Conservation (phyloP, 2,797 vertebrate species). For the Chromis chromis region DNA sequence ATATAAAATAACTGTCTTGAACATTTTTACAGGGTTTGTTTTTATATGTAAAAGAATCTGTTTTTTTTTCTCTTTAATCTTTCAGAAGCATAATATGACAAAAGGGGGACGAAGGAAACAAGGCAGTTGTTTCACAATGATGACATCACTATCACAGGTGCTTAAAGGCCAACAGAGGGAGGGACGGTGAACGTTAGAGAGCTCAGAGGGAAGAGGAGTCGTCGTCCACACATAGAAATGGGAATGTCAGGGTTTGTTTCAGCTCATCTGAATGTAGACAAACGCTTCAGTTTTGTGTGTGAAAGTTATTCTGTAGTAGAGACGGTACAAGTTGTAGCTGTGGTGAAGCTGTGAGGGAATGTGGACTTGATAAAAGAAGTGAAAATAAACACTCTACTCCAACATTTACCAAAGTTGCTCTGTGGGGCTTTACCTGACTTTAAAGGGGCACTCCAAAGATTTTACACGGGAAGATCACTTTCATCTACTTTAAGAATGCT, state of each 20-base stretch:
- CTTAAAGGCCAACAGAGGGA: conserved; percentile 58
- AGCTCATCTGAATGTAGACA: not conserved
- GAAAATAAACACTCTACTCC: conserved; percentile 9
- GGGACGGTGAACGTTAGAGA: conserved; percentile 32
- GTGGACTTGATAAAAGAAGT: not conserved
- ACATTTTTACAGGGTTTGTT: conserved; percentile 82
- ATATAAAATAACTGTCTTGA: conserved; percentile 85
- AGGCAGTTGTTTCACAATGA: conserved; percentile 79
- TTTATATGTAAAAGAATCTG: conserved; percentile 80
- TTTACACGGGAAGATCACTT: conserved; percentile 1
- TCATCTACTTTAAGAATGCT: not conserved
- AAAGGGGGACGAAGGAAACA: conserved; percentile 60
- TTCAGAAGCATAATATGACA: conserved; percentile 76
- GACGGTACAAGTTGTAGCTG: conserved; percentile 3
- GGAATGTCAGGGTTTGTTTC: conserved; percentile 2
- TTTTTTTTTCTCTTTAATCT: conserved; percentile 61
- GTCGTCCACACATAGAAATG: not conserved
- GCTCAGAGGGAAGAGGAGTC: conserved; percentile 29
- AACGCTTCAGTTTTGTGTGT: not conserved
- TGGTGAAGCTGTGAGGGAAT: conserved; percentile 10
- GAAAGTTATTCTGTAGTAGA: not conserved
- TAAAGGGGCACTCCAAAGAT: conserved; percentile 14
- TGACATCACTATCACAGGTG: conserved; percentile 82
- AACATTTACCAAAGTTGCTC: conserved; percentile 1
- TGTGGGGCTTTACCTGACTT: conserved; percentile 1